Evolutionary conservation across 23 tunicate species (phyloP).

Genomic region (Aplidium turbinatum): DNA sequence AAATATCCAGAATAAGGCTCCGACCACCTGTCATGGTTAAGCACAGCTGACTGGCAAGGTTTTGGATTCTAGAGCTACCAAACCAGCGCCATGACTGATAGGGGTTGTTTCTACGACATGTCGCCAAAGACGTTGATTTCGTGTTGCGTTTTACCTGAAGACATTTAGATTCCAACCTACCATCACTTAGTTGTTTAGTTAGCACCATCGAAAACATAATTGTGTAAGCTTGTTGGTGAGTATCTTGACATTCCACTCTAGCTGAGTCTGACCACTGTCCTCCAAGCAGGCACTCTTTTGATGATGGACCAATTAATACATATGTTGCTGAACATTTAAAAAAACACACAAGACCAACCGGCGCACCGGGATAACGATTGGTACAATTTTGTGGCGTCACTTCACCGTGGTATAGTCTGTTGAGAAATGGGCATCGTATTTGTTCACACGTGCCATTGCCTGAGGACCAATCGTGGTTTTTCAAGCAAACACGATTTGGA

Average conservation of each 20-base stretch:
- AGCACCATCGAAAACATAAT: not conserved
- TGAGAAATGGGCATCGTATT: not conserved
- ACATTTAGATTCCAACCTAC: not conserved
- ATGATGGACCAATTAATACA: not conserved
- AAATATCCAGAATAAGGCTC: not conserved
- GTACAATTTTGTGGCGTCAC: not conserved
- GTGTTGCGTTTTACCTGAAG: not conserved
- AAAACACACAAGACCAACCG: not conserved
- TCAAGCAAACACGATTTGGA: not conserved
- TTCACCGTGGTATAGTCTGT: not conserved
- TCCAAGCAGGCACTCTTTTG: not conserved
- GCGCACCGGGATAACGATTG: not conserved
- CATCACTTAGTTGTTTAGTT: not conserved
- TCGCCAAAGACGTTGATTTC: not conserved
- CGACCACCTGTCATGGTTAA: not conserved
- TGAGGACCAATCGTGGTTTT: not conserved
- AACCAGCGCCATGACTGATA: not conserved
- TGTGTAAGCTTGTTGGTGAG: not conserved
- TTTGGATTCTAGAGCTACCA: not conserved
- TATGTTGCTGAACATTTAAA: not conserved
- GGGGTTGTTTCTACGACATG: not conserved
- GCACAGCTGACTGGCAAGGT: not conserved
- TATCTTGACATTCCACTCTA: not conserved
- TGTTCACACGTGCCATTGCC: not conserved
- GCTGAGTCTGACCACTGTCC: not conserved